Evolutionary conservation across 1,140 invertebrate genomes (phyloP), one percentile per base, ranked within the genome.

Genomic region (Pseudachorutes palmiensis): DNA sequence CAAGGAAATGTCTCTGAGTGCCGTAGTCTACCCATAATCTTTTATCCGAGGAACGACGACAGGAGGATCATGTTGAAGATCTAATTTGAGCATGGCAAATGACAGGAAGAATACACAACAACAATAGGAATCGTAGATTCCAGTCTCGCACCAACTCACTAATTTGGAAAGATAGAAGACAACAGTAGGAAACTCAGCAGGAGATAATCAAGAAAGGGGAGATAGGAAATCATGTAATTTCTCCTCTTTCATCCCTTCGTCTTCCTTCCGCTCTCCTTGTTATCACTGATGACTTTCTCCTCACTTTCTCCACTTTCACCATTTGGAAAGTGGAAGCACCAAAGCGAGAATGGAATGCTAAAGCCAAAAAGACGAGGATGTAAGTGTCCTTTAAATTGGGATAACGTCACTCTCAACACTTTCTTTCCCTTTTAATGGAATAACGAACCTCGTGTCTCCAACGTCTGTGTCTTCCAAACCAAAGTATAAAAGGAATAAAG

Each of bases 211-310:
- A 55, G 51, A 24, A 55, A 22, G 24, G 24, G 51, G 24, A 55
- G 51, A 55, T 24, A 55, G 51, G 51, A 55, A 55, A 55, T 55
- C 51, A 24, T 55, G 51, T 55, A 55, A 55, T 55, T 55, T 55
- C 51, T 55, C 5, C 51, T 14, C 51, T 55, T 55, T 55, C 51
- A 55, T 55, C 51, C 24, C 12, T 5, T 41, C 51, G 9, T 22
- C 51, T 55, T 55, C 51, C 51, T 55, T 55, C 51, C 51, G 51
- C 51, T 55, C 24, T 24, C 51, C 51, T 55, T 55, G 51, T 55
- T 55, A 55, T 55, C 51, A 5, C 51, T 24, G 24, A 55, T 55
- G 51, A 55, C 9, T 45, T 45, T 45, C 36, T 19, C n/a, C n/a
- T n/a, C n/a, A 41, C 36, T 41, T 41, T 41, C 36, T 9, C 36